phyloP scores from a whole-genome alignment of 2,888 invertebrate genomes.

The Amblyteles armatorius region DNA sequence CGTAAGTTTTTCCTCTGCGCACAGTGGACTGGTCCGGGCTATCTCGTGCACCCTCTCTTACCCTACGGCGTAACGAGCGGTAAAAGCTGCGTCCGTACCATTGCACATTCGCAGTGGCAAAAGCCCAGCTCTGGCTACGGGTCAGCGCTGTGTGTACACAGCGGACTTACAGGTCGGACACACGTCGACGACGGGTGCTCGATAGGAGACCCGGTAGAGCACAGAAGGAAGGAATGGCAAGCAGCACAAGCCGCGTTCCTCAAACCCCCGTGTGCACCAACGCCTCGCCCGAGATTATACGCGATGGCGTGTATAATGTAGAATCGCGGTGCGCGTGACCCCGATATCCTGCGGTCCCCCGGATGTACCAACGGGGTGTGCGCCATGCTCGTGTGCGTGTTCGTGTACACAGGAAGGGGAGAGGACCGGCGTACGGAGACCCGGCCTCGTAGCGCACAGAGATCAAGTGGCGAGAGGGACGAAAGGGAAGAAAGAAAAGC shows the following conservation, averaged over 20 bases:
- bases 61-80: not conserved
- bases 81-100: conserved; percentile 6
- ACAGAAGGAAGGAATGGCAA: conserved; percentile 2
- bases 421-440: not conserved
- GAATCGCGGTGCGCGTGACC: conserved; percentile 69
- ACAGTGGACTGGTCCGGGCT: conserved; percentile 36
- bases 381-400: not conserved
- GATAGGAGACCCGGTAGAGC: conserved; percentile 1
- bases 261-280: conserved; percentile 56
- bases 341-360: conserved; percentile 68
- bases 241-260: conserved; percentile 40
- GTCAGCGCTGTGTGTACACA: not conserved
- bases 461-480: conserved; percentile 28
- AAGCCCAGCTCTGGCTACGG: not conserved
- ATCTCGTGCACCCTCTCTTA: conserved; percentile 36
- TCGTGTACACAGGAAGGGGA: not conserved
- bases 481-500: conserved; percentile 7
- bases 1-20: conserved; percentile 55
- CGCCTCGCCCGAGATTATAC: conserved; percentile 71
- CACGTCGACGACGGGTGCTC: conserved; percentile 25
- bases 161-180: conserved; percentile 15
- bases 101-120: conserved; percentile 40
- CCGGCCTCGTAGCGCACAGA: conserved; percentile 20
- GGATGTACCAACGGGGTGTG: conserved; percentile 11
- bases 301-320: conserved; percentile 75